Base-by-base conservation (phyloP, 2,797 vertebrate genomes). In the Schizothorax lantsangensis region DNA sequence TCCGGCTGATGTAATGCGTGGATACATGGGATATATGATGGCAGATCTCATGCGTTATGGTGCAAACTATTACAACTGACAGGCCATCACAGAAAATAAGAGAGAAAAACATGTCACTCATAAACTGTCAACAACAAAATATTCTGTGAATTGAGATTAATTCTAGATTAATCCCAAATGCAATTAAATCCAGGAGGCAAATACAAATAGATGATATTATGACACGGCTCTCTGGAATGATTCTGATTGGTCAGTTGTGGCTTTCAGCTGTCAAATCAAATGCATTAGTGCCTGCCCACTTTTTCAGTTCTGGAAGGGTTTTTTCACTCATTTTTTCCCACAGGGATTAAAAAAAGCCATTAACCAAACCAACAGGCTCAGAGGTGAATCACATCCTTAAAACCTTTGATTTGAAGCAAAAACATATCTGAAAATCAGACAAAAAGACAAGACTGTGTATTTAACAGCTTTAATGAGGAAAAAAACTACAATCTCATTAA, bases 1-100 rank as follows among this genome's bases (percentile, higher is more conserved):
- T 71, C 64, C 4, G 5, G 49, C n/a, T 80, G 84, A 62, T 73
- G 52, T 85, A 73, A 72, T 49, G 45, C 23, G 47, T 71, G 66
- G 9, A n/a, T 79, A 62, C 49, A 80, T 68, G 52, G 12, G 68
- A 80, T 72, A 11, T 26, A 21, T 64, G 68, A 85, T n/a, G 38
- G 23, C 66, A 59, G 64, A 30, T 71, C 36, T 78, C 15, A 15
- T 14, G 38, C 8, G 14, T 52, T 69, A 21, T 10, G 21, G 4
- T 33, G 36, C 26, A 47, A 8, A 49, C 57, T 15, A 78, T 66
- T 54, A 68, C 47, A n/a, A 78, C 73, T 66, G 59, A 66, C 59
- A 36, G 30, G 33, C 15, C 62, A 43, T 66, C 26, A 54, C 33
- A 38, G 64, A 30, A 78, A 62, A 40, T 40, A 3, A 23, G 12